Base-by-base conservation (phyloP, 1,140 invertebrate genomes). In the Pissodes strobi region DNA sequence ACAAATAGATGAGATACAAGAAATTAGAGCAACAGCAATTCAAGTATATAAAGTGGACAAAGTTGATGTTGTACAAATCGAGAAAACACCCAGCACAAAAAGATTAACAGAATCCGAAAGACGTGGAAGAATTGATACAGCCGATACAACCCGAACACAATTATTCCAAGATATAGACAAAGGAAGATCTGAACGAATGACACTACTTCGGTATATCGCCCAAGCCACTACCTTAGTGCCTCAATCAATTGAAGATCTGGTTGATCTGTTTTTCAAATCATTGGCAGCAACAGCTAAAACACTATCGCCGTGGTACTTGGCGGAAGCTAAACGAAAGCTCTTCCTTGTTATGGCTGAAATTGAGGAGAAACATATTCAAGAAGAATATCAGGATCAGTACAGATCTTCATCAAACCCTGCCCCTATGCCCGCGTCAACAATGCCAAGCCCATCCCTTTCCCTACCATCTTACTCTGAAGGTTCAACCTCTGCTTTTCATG, bases 261-360 rank as follows among this genome's bases (percentile, higher is more conserved):
- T 34, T 34, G 30, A 34, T 34, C 6, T 34, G 6, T 34, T 34
- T 34, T 34, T 34, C 30, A 34, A 34, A 34, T 34, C 30, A 34
- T 34, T 34, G n/a, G 30, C 30, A 34, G 30, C 30, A 34, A 34
- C 30, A 34, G 30, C 30, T 34, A 34, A 34, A 34, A 34, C 30
- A 34, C 30, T 34, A 34, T 34, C 30, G 30, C 30, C 30, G 15
- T 13, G 39, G 13, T 41, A 41, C 39, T 41, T 41, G 4, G 39
- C 39, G 39, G 39, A 41, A 41, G 39, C 39, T 8, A 41, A 41
- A 41, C 39, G 39, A 41, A 41, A 41, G 13, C 39, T 41, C 15
- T 41, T 41, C 10, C 39, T 41, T 6, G 39, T 41, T 41, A 41
- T 41, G 39, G 6, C 39, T 41, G 39, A 41, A 12, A 41, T 41